Percentiles rank a stretch among this genome's conserved stretches.
Evolutionary conservation across 1,140 invertebrate species (phyloP).

Genomic region (Lepidurus arcticus): DNA sequence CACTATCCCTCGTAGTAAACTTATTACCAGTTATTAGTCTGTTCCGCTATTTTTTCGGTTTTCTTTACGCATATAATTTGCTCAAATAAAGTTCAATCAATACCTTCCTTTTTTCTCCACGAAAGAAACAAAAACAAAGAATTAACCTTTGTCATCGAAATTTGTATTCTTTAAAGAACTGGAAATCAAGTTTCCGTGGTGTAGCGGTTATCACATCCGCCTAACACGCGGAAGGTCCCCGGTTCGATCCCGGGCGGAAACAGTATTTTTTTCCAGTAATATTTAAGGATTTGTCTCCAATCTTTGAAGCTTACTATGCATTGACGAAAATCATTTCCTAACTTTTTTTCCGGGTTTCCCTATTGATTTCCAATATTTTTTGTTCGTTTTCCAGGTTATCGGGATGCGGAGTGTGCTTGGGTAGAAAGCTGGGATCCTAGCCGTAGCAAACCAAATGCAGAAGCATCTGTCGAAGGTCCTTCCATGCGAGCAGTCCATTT

Average conservation of each 20-base stretch:
- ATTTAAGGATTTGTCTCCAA: too few relatives aligned
- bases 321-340: background rate
- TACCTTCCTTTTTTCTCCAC: too few relatives aligned
- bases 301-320: too few relatives aligned
- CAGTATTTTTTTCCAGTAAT: constrained; percentile 39
- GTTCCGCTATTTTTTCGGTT: too few relatives aligned
- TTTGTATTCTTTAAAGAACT: background rate
- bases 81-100: too few relatives aligned
- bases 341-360: constrained; percentile 23
- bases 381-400: constrained; percentile 54
- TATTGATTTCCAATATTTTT: constrained; percentile 25
- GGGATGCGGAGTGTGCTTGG: constrained; percentile 89
- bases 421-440: constrained; percentile 64
- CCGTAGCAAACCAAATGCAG: constrained; percentile 41
- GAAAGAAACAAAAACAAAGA: too few relatives aligned
- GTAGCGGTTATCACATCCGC: constrained; percentile 46
- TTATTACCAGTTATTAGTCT: too few relatives aligned
- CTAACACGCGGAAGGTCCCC: constrained; percentile 58
- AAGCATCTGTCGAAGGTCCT: constrained; percentile 44
- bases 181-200: constrained; percentile 11
- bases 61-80: too few relatives aligned
- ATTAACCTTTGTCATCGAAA: background rate
- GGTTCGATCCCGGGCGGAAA: constrained; percentile 58
- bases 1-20: too few relatives aligned
- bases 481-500: constrained; percentile 59